Evolutionary conservation across 2,797 vertebrate species (phyloP).

Genomic region (Dallia pectoralis): DNA sequence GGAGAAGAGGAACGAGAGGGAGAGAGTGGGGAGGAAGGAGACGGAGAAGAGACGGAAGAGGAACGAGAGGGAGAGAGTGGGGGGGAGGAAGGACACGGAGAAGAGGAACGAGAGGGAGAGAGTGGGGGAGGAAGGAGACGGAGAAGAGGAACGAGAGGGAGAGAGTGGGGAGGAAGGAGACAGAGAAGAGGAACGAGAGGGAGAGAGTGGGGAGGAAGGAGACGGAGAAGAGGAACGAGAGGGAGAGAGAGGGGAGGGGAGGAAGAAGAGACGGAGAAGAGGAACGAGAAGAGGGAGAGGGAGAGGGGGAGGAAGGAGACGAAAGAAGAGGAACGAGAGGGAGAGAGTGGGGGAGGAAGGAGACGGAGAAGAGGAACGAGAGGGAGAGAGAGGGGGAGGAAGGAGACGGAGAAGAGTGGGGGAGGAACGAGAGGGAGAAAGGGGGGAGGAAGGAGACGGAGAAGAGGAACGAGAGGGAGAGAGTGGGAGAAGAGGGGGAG

Average conservation of each 20-base stretch:
- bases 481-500: neutral
- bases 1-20: neutral
- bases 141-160: neutral
- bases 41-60: neutral
- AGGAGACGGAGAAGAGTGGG: neutral
- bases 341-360: neutral
- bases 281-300: too few relatives aligned
- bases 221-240: too few relatives aligned
- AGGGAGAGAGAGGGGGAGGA: neutral
- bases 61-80: neutral
- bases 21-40: too few relatives aligned
- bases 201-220: neutral
- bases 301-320: too few relatives aligned
- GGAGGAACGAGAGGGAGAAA: too few relatives aligned
- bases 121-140: neutral
- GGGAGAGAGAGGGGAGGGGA: neutral
- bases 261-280: neutral
- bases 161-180: too few relatives aligned
- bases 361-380: too few relatives aligned
- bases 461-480: neutral
- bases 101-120: too few relatives aligned
- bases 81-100: too few relatives aligned
- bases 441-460: too few relatives aligned
- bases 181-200: neutral
- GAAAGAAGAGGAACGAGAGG: neutral